phyloP scores from a whole-genome alignment of 2,113 vertebrate species.

The Anthoscopus minutus region DNA sequence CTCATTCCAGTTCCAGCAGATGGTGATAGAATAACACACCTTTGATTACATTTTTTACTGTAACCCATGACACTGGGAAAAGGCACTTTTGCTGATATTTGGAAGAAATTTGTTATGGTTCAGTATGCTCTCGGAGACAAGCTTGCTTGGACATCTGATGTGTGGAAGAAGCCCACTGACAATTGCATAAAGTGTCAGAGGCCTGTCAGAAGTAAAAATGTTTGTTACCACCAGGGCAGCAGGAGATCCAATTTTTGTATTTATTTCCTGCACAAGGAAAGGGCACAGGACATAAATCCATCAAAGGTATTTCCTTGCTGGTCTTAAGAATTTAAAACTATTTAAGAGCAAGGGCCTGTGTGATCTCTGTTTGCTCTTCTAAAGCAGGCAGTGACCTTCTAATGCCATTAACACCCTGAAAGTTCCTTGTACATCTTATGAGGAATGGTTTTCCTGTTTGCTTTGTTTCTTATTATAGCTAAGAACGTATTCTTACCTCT shows the following conservation, averaged over 20 bases:
- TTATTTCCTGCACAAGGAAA: neutral
- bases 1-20: no score
- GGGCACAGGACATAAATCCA: neutral
- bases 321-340: neutral
- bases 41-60: no score
- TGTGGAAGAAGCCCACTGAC: neutral
- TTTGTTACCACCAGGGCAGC: neutral
- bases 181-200: neutral
- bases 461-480: neutral
- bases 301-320: neutral
- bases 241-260: neutral
- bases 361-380: neutral
- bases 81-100: neutral
- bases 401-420: neutral
- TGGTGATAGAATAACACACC: no score
- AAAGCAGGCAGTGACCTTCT: neutral
- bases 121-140: neutral
- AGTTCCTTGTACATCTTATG: neutral
- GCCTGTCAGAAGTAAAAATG: neutral
- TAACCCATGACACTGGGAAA: no score
- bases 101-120: neutral
- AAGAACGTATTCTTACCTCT: neutral
- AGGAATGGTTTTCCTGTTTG: neutral
- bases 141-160: neutral
- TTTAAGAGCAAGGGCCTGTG: neutral